Base-by-base conservation (phyloP, 2,113 vertebrate genomes). In the Pao palembangensis region DNA sequence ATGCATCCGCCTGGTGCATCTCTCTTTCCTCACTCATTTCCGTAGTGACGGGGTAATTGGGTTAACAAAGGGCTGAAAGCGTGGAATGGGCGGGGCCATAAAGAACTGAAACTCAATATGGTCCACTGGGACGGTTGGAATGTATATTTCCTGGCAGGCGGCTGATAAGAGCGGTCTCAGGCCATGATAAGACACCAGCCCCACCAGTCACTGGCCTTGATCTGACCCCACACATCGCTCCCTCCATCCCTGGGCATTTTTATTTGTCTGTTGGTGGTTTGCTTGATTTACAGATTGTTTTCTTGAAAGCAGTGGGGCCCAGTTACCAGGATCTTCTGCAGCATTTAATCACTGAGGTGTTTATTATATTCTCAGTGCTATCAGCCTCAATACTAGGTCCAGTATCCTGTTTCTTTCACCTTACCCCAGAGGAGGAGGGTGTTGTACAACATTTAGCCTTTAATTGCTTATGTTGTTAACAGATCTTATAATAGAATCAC, bases 121-220 rank as follows among this genome's bases (percentile, higher is more conserved):
- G 55, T 69, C 83, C 71, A 67, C 51, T 47, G 60, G 69, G 78
- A 81, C 38, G 42, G 58, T 16, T 46, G 78, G 77, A 71, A 82
- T 85, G 76, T 67, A 25, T 28, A 52, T 61, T 76, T 83, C 75
- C 76, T 69, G 81, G 60, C 78, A 81, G 74, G 18, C 18, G 0
- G 55, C 51, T 67, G 81, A 80, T 79, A 79, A 82, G 80, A 69
- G 61, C 11, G 6, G 57, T 43, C 48, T 2, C n/a, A 61, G 51
- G 71, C 60, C 2, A 13, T 0, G 56, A 81, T 83, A 75, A 78
- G 43, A 66, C 56, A 65, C 48, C 28, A 57, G 65, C 64, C 43
- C 6, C 14, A 69, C 64, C 49, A 13, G 57, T 69, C 52, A 64
- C 58, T 10, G 68, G 69, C 80, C 78, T 61, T 60, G 51, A 11